phyloP scores from a whole-genome alignment of 2,113 vertebrate genomes.

The Thymallus thymallus region DNA sequence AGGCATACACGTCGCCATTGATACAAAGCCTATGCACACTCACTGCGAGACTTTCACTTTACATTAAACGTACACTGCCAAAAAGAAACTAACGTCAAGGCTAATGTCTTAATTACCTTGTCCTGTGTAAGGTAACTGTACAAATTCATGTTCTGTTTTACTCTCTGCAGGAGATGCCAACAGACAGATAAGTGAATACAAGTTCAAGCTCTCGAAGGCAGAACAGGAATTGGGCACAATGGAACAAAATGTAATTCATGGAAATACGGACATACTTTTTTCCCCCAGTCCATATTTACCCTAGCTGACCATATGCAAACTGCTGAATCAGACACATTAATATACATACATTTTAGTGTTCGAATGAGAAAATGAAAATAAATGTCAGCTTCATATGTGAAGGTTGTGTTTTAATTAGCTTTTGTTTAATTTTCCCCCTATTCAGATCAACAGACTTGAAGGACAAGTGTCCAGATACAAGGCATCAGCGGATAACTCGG shows the following conservation, averaged over 20 bases:
- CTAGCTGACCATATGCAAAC: neutral
- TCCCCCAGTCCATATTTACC: neutral
- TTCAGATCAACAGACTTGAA: conserved; percentile 88
- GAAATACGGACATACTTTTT: neutral
- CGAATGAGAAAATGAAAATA: neutral
- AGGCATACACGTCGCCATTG: no score
- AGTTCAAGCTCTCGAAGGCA: conserved; percentile 96
- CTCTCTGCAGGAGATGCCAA: conserved; percentile 89
- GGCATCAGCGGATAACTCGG: conserved; percentile 86
- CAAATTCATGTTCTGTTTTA: neutral
- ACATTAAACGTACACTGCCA: conserved; percentile 27
- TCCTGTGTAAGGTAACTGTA: no score
- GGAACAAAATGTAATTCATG: conserved; percentile 94
- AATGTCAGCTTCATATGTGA: neutral
- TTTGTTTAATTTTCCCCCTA: neutral
- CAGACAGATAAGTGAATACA: conserved; percentile 97
- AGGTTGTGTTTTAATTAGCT: no score
- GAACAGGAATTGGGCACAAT: conserved; percentile 96
- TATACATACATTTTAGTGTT: neutral
- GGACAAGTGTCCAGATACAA: conserved; percentile 93
- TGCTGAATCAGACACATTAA: neutral
- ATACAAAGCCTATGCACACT: no score
- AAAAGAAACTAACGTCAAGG: neutral
- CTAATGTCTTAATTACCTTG: no score
- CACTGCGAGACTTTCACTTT: neutral